Conservation (phyloP, 2,797 vertebrate species). For the Rhinella marina region DNA sequence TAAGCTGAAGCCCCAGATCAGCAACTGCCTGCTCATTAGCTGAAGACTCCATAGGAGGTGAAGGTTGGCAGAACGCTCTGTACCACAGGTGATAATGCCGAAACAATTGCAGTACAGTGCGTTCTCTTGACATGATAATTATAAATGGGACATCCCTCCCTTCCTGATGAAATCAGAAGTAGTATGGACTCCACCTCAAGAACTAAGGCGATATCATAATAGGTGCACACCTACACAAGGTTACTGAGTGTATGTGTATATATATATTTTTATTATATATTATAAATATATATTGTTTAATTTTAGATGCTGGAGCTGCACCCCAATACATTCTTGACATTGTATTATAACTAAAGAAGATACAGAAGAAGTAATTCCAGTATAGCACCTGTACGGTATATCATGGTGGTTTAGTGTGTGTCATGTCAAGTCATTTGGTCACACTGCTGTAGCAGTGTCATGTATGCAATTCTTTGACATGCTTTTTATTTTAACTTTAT, state of each 20-base stretch:
- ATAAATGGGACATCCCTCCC: background rate
- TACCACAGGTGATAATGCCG: background rate
- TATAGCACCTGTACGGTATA: too few relatives aligned
- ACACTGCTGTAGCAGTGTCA: too few relatives aligned
- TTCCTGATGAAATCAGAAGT: background rate
- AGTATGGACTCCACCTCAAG: constrained; percentile 1
- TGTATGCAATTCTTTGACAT: too few relatives aligned
- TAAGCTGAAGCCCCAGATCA: background rate
- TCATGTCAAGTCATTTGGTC: too few relatives aligned
- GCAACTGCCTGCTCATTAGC: background rate
- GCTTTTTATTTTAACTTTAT: too few relatives aligned
- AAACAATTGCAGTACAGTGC: constrained; percentile 37
- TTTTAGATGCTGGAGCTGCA: too few relatives aligned
- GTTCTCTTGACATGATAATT: constrained; percentile 22
- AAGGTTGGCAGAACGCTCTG: background rate
- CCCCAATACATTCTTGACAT: too few relatives aligned
- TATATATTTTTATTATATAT: too few relatives aligned
- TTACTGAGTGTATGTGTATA: background rate
- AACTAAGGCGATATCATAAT: background rate
- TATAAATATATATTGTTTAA: too few relatives aligned
- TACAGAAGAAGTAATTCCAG: too few relatives aligned
- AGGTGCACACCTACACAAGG: background rate
- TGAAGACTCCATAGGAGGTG: background rate
- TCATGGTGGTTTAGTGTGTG: too few relatives aligned
- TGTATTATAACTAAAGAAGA: too few relatives aligned